Base-by-base conservation (phyloP, 2,113 vertebrate genomes). In the Stigmatopora argus region DNA sequence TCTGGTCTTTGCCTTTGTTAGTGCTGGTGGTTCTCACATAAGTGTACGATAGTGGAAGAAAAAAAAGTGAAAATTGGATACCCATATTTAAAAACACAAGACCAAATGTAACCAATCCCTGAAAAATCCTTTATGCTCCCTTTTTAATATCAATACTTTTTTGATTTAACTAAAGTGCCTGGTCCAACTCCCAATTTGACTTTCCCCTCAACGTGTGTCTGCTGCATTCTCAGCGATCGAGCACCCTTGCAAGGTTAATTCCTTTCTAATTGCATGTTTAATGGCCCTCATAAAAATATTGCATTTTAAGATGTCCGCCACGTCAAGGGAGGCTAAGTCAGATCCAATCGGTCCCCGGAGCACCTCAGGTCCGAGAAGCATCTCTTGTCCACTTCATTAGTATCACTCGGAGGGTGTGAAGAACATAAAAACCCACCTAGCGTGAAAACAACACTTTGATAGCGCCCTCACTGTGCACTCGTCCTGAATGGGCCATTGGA, bases 401-500 rank as follows among this genome's bases (percentile, higher is more conserved):
- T 81, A 76, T 84, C 83, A 78, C 79, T 71, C 71, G 73, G 69
- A 70, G 68, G 34, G 69, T 75, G 57, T 82, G 71, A 78, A 84
- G 85, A 84, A 79, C 85, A 86, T 87, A 89, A 87, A 89, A 86
- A 64, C 62, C 75, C 71, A 77, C 87, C 83, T 79, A 79, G 84
- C 84, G 58, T 86, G 83, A 86, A 45, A 87, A 86, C 84, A 70
- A 62, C 58, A 63, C 7, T 56, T 34, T 26, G 58, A 73, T 78
- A 53, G 86, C 64, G 70, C 75, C 84, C 82, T 84, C 74, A 68
- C 72, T 81, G 69, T 77, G 82, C 75, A 80, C 81, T 87, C 73
- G 81, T 84, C 84, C 84, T 84, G 86, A 89, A 86, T 84, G 86
- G 86, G 72, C 86, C 79, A 86, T 86, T 89, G 82, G 75, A 85